These are phyloP conservation scores for Picathartes gymnocephalus DNA, from an alignment of 2,113 vertebrate species.

Conservation along the genomic window DNA sequence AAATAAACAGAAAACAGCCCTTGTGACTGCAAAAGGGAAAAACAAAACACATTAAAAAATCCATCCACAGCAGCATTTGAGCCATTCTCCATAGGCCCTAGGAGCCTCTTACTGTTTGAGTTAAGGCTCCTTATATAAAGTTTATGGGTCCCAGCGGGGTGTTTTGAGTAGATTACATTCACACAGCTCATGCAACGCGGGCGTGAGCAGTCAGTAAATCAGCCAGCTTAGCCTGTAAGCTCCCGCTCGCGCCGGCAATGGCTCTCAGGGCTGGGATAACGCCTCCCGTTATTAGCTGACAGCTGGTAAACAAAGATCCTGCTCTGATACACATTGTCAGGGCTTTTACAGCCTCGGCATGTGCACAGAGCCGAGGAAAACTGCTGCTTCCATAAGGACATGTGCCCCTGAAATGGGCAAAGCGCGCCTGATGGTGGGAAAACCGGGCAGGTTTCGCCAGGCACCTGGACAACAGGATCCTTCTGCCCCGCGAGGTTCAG, in stretches of 20 bases:
- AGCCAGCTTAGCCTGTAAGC: not conserved
- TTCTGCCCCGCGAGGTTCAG: not conserved
- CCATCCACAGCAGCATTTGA: not conserved
- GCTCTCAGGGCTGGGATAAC: constrained; percentile 36
- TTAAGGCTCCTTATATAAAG: constrained; percentile 76
- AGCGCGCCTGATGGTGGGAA: rapidly evolving
- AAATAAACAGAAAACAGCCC: constrained; percentile 7
- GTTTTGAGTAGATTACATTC: constrained; percentile 73
- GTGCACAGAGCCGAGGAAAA: not conserved
- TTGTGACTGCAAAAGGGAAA: not conserved
- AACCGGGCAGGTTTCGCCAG: rapidly evolving
- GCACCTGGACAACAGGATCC: rapidly evolving
- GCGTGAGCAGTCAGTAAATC: constrained; percentile 42
- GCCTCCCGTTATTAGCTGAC: constrained; percentile 44
- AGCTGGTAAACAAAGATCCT: constrained; percentile 42
- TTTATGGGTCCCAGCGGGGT: constrained; percentile 69
- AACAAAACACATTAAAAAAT: not conserved
- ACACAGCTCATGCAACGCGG: constrained; percentile 41
- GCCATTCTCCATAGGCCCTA: not conserved
- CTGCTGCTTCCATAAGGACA: not conserved
- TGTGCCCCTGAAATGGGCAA: not conserved
- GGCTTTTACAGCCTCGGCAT: not conserved
- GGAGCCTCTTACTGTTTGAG: constrained; percentile 70
- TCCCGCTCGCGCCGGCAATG: not conserved
- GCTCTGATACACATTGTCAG: not conserved